Evolutionary conservation across 2,113 vertebrate species (phyloP), one percentile per base, ranked within the genome.

Genomic region (Corythornis cristatus): DNA sequence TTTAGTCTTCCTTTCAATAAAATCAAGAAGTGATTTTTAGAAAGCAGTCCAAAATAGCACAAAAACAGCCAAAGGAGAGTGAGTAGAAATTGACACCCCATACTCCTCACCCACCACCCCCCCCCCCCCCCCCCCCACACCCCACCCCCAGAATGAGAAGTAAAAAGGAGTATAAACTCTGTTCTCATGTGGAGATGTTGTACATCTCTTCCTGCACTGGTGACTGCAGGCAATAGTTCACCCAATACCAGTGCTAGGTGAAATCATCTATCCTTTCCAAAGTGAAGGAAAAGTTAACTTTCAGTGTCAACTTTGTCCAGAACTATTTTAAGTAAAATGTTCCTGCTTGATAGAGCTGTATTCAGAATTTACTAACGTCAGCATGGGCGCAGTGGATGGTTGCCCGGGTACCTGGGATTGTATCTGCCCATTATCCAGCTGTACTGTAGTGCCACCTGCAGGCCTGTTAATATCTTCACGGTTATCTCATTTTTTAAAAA

Each of bases 391-490:
- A 91, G 96, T 97, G 97, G 95, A 96, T 97, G 93, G 95, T 97
- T 97, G 97, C 97, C 93, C 16, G 91, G 97, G 97, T 98, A 95
- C 97, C 94, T 92, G 97, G 96, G 96, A 98, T 96, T 97, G 97
- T 97, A 97, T 97, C 94, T 97, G 85, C 97, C 96, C 97, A 97
- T 96, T 98, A 97, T 96, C 96, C 97, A 95, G 97, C 97, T 98
- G 98, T 97, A 97, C 97, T 97, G 97, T 97, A 98, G 98, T 97
- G 97, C 98, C 98, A 96, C 97, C 97, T 97, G 97, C 98, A 97
- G 98, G 96, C 98, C 98, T 98, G 98, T 98, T 98, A 98, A 98
- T 98, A 98, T 97, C 97, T 98, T 98, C 98, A 98, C 97, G 97
- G 91, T 98, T 98, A 97, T 96, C 96, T 97, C 97, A 96, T 97